A percentile compares a stretch with the other conserved stretches of the same genome.
Evolutionary conservation across 2,797 vertebrate species (phyloP).

Genomic region (Mycteria americana): DNA sequence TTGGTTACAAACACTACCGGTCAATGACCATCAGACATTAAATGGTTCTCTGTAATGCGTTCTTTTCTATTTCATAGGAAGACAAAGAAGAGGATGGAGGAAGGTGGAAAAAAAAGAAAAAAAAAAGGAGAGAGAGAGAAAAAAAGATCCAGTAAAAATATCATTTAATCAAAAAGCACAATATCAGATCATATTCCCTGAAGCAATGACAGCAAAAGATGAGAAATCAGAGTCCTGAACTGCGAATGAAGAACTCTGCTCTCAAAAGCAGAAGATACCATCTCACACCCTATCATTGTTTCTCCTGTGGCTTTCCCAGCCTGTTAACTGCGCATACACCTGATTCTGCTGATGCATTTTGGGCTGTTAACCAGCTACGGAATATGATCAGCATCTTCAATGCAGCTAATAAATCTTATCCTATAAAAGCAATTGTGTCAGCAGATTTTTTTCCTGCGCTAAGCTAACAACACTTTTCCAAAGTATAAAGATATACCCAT

Average conservation of each 20-base stretch:
- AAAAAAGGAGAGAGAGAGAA: neutral
- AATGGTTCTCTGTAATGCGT: neutral
- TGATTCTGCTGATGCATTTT: neutral
- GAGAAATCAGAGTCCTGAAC: neutral
- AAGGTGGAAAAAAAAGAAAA: accelerated
- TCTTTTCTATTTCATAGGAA: neutral
- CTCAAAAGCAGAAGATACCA: neutral
- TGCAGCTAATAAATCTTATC: slow-evolving; percentile 2
- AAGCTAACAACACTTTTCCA: slow-evolving; percentile 32
- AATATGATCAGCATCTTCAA: slow-evolving; percentile 24
- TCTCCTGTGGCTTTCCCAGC: neutral
- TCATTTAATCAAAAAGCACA: slow-evolving; percentile 3
- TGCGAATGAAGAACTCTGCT: neutral
- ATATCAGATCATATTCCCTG: neutral
- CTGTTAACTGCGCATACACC: neutral
- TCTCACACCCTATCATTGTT: neutral
- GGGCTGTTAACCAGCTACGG: neutral
- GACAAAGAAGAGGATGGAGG: neutral
- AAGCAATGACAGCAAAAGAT: neutral
- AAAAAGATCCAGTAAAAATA: neutral
- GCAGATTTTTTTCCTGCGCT: slow-evolving; percentile 13
- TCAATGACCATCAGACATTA: neutral
- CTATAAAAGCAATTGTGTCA: neutral
- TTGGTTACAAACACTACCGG: neutral
- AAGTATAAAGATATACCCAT: neutral